Evolutionary conservation across 2,113 vertebrate genomes (phyloP).

Genomic region (Asarcornis scutulata): DNA sequence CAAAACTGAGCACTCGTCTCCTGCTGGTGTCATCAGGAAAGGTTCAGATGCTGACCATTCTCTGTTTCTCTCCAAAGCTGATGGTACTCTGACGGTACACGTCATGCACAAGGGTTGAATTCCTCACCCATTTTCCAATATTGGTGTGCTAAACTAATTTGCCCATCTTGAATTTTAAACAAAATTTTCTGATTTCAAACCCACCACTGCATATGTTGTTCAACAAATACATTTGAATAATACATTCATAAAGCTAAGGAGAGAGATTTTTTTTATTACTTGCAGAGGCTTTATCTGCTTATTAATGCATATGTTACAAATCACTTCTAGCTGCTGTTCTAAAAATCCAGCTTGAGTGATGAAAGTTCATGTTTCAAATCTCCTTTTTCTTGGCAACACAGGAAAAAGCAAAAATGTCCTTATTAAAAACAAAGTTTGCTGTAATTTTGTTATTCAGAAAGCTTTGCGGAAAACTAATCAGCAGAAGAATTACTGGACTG

Average conservation of each 20-base stretch:
- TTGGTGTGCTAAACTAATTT: fast-evolving
- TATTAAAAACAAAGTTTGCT: neutral
- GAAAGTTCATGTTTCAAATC: neutral
- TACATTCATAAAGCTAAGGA: neutral
- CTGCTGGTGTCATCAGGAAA: neutral
- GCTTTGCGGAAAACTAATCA: slow-evolving; percentile 2
- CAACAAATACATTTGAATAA: neutral
- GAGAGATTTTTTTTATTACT: neutral
- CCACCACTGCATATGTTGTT: neutral
- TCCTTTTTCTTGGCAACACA: neutral
- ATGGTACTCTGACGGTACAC: neutral
- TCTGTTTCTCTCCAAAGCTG: neutral
- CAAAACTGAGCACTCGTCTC: neutral
- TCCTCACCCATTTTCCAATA: neutral
- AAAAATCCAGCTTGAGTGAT: neutral
- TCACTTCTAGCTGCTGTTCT: neutral
- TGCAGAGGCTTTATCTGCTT: neutral
- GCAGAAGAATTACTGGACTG: neutral
- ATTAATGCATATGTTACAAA: neutral
- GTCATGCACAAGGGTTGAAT: neutral
- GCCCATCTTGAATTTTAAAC: neutral
- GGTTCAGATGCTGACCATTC: neutral
- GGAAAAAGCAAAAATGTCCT: neutral
- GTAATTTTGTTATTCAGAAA: neutral
- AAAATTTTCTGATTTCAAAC: neutral